A percentile compares a stretch with the other conserved stretches of the same genome.
Evolutionary conservation across 2,888 invertebrate genomes (phyloP).

Genomic region (Acholoe squamosa): DNA sequence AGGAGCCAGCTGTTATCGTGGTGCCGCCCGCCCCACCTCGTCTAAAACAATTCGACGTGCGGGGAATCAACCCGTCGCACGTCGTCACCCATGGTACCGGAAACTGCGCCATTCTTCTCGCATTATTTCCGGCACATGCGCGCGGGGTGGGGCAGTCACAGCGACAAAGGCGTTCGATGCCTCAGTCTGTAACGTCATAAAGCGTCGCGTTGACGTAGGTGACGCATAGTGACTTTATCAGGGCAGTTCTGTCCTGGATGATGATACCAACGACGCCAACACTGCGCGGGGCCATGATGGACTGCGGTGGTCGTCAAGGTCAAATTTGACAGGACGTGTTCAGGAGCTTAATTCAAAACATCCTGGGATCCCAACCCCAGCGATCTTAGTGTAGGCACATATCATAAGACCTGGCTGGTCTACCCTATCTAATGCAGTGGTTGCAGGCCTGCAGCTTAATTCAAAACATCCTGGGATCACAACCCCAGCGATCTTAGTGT

Average conservation of each 20-base stretch:
- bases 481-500: too few relatives aligned
- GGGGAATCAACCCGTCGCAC: neutral
- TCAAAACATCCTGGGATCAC: too few relatives aligned
- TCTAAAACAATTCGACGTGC: constrained; percentile 12
- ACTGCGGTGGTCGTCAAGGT: too few relatives aligned
- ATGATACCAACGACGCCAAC: too few relatives aligned
- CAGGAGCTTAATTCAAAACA: too few relatives aligned
- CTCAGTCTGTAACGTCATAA: neutral
- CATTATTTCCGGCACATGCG: neutral
- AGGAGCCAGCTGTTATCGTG: neutral
- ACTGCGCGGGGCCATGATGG: too few relatives aligned
- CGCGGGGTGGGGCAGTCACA: neutral
- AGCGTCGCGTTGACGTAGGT: neutral
- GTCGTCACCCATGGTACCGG: neutral
- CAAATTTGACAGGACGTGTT: too few relatives aligned
- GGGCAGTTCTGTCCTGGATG: neutral
- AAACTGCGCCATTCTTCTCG: constrained; percentile 15
- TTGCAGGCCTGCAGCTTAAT: too few relatives aligned
- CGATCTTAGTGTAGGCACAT: too few relatives aligned
- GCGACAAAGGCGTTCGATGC: neutral
- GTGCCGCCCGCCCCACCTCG: neutral
- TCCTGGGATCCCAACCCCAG: too few relatives aligned
- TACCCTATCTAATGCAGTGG: too few relatives aligned
- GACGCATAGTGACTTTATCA: neutral
- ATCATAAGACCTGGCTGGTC: too few relatives aligned